These are phyloP conservation scores for Lasioglossum oenotherae DNA, from an alignment of 2,888 invertebrate genomes.

Conservation along the genomic window DNA sequence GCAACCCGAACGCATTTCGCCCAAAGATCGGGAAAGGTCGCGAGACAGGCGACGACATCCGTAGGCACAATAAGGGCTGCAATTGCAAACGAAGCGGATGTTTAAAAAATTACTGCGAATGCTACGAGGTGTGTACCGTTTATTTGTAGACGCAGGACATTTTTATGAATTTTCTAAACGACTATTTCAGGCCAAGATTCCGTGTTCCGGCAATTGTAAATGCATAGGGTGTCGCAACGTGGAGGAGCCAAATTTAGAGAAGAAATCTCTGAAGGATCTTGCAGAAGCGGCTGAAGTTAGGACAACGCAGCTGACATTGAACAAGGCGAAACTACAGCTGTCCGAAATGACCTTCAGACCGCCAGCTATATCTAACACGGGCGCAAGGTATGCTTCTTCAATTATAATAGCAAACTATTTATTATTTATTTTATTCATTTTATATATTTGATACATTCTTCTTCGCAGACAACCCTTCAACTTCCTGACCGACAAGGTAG, in stretches of 20 bases:
- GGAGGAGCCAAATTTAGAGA: slow-evolving; percentile 91
- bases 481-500: slow-evolving; percentile 96
- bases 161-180: not conserved
- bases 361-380: slow-evolving; percentile 80
- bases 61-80: slow-evolving; percentile 98
- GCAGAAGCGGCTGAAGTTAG: slow-evolving; percentile 81
- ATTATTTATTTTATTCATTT: not conserved
- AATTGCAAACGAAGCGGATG: slow-evolving; percentile 99
- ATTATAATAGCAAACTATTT: not conserved
- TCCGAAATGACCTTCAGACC: slow-evolving; percentile 83
- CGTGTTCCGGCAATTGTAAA: slow-evolving; percentile 98
- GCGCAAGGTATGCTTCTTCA: slow-evolving; percentile 78
- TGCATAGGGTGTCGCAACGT: slow-evolving; percentile 98
- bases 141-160: not conserved
- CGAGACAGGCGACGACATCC: slow-evolving; percentile 89
- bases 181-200: slow-evolving; percentile 94
- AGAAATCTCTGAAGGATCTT: slow-evolving; percentile 84
- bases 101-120: slow-evolving; percentile 99
- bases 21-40: slow-evolving; percentile 96
- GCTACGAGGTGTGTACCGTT: slow-evolving; percentile 92
- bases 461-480: slow-evolving; percentile 91
- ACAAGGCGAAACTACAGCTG: slow-evolving; percentile 80
- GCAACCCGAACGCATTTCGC: slow-evolving; percentile 99
- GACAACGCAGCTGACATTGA: slow-evolving; percentile 80
- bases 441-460: slow-evolving; percentile 13